A percentile compares a stretch with the other conserved stretches of the same genome.
These are phyloP conservation scores for Thecophora atra DNA, from an alignment of 2,888 invertebrate genomes.

Conservation along the genomic window DNA sequence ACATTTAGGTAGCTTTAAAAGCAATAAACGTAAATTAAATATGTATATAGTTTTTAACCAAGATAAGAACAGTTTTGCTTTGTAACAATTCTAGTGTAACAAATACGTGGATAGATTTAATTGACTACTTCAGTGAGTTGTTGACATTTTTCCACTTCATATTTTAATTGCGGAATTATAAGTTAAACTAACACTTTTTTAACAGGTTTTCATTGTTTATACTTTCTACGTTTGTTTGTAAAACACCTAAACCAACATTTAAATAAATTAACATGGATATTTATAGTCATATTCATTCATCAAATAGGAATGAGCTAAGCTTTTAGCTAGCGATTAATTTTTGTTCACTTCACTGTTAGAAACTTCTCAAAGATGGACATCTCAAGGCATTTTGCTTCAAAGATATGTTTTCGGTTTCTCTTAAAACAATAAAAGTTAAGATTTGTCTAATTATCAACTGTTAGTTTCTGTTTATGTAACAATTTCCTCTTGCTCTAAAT, in stretches of 20 bases:
- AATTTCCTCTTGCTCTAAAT: too few relatives aligned
- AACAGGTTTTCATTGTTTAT: too few relatives aligned
- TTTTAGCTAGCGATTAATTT: neutral
- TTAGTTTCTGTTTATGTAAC: neutral
- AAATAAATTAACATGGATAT: too few relatives aligned
- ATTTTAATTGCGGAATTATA: neutral
- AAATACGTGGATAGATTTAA: slow-evolving; percentile 43
- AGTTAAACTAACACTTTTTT: too few relatives aligned
- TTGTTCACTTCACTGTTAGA: too few relatives aligned
- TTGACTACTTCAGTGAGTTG: slow-evolving; percentile 39
- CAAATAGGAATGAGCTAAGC: neutral
- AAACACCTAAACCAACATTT: too few relatives aligned
- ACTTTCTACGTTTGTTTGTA: slow-evolving; percentile 10
- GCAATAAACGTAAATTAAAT: too few relatives aligned
- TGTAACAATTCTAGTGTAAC: neutral
- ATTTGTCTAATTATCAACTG: neutral
- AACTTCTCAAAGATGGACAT: too few relatives aligned
- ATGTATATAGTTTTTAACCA: neutral
- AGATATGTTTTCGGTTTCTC: slow-evolving; percentile 19
- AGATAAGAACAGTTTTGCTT: neutral
- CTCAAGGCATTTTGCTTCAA: slow-evolving; percentile 28
- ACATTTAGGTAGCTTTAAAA: too few relatives aligned
- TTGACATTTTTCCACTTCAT: slow-evolving; percentile 8
- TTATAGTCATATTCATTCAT: too few relatives aligned
- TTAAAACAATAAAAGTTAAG: neutral